A percentile compares a stretch with the other conserved stretches of the same genome.
Conservation (phyloP, 2,797 vertebrate genomes). For the Gobionotothen gibberifrons region DNA sequence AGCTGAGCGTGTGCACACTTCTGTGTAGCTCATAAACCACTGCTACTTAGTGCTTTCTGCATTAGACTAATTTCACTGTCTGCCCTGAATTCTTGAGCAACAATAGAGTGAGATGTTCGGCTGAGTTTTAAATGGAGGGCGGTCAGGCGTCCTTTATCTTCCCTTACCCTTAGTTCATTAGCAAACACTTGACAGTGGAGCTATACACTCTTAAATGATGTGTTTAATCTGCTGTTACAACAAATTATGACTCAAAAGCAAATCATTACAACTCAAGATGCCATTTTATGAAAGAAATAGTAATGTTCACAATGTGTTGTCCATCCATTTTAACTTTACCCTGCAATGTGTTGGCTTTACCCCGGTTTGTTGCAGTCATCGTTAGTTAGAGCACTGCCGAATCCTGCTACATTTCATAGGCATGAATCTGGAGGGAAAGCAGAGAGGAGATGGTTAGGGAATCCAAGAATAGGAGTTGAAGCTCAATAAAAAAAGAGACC, state of each 20-base stretch:
- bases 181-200: conserved; percentile 7
- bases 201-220: no score
- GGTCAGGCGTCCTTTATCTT: conserved; percentile 30
- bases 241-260: not conserved
- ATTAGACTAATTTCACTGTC: conserved; percentile 82
- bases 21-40: conserved; percentile 78
- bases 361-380: conserved; percentile 20
- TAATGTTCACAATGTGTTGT: conserved; percentile 4
- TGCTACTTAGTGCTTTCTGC: conserved; percentile 79
- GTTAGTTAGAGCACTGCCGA: conserved; percentile 29
- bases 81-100: conserved; percentile 63
- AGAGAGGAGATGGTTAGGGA: conserved; percentile 40
- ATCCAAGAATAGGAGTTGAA: conserved; percentile 52
- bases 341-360: not conserved
- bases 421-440: conserved; percentile 38
- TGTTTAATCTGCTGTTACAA: not conserved
- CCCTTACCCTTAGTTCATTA: conserved; percentile 26
- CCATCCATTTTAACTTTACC: conserved; percentile 3
- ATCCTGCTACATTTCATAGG: conserved; percentile 44
- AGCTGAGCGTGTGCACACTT: conserved; percentile 53
- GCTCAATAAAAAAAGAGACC: conserved; percentile 51
- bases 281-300: conserved; percentile 1
- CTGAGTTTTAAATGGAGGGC: conserved; percentile 50
- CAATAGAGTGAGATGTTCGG: conserved; percentile 57
- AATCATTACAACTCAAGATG: not conserved